Conservation (phyloP, 2,888 invertebrate species). For the Cerastis leucographa region DNA sequence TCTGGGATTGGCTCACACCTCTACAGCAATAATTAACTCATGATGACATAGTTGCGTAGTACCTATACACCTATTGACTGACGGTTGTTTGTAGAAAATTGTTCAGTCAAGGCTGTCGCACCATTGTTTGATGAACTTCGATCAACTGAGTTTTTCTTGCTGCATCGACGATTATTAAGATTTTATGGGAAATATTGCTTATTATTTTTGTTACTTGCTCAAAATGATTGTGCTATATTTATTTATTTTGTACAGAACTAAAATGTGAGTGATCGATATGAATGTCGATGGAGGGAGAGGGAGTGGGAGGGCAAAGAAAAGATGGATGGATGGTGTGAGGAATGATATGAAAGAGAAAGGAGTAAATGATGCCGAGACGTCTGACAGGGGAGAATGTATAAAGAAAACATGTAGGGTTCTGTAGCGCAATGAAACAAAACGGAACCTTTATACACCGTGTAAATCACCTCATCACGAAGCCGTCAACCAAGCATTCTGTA, state of each 20-base stretch:
- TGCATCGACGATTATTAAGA: neutral
- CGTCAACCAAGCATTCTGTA: too few relatives aligned
- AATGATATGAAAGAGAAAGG: too few relatives aligned
- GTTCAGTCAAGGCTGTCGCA: conserved; percentile 49
- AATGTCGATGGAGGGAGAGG: too few relatives aligned
- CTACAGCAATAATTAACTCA: conserved; percentile 22
- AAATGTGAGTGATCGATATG: too few relatives aligned
- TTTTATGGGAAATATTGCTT: neutral
- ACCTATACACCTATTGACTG: neutral
- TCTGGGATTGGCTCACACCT: conserved; percentile 1
- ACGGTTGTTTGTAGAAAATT: conserved; percentile 31
- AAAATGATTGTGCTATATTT: neutral
- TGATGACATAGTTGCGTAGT: conserved; percentile 22
- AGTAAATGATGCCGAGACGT: too few relatives aligned
- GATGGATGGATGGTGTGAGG: too few relatives aligned
- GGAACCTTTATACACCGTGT: neutral
- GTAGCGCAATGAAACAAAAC: neutral
- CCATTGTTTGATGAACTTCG: conserved; percentile 51
- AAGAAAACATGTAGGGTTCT: too few relatives aligned
- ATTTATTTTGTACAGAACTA: too few relatives aligned
- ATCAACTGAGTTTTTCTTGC: conserved; percentile 21
- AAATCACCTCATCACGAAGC: too few relatives aligned
- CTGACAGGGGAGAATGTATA: too few relatives aligned
- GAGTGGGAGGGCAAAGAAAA: too few relatives aligned
- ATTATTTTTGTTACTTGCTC: neutral